Evolutionary conservation across 2,797 vertebrate genomes (phyloP), one percentile per base, ranked within the genome.

Genomic region (Chelidonichthys spinosus): DNA sequence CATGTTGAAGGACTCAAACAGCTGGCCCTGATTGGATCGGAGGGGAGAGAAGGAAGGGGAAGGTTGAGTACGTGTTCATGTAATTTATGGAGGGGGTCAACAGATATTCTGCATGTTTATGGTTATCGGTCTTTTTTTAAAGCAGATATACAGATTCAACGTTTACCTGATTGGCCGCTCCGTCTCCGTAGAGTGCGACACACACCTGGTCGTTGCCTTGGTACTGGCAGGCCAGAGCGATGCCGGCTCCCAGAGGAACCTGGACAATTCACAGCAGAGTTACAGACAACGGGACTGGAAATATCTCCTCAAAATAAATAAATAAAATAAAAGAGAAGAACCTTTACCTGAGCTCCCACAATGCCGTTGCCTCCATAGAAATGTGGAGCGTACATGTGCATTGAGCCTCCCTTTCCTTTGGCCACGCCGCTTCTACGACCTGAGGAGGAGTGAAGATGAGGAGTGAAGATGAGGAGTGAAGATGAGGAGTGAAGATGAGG

Each of bases 291-390:
- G 25, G 25, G 25, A 25, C 25, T 25, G 25, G 25, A 25, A 25
- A 25, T 2, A 25, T 25, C 25, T 25, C 25, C 25, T 25, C 2
- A 25, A 25, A 25, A 25, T 25, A 25, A 25, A 25, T 1, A 25
- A 25, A 25, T n/a, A n/a, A n/a, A n/a, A n/a, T n/a, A 25, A 25
- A 25, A 10, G 10, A 25, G 11, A 52, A 25, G 18, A 9, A 42
- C 40, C 40, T 42, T 83, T 92, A 99, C 98, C 97, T 99, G 98
- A 17, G 98, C 96, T 7, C 98, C 97, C n/a, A 99, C 98, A 35
- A 98, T 99, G 76, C 98, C 98, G 7, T 99, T 99, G 50, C 97
- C 98, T 1, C 98, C 97, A 0, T 98, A 99, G 83, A 99, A 99
- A 79, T 96, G 89, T 61, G 95, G 95, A 0, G 93, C 84, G 63